A percentile compares a stretch with the other conserved stretches of the same genome.
phyloP scores from a whole-genome alignment of 2,797 vertebrate species.

The Lepus oiostolus region DNA sequence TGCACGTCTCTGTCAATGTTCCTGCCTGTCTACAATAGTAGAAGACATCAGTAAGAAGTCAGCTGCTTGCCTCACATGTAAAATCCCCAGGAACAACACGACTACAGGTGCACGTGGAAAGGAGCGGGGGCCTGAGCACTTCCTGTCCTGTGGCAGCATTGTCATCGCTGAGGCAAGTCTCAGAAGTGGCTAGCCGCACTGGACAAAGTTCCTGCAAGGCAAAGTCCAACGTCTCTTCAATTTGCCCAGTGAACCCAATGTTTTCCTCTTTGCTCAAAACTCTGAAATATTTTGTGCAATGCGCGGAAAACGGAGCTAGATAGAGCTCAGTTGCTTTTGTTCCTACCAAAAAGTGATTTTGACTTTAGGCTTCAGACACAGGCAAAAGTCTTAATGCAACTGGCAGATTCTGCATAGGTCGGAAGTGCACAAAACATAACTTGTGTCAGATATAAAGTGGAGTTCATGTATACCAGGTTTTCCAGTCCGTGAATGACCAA shows the following conservation, averaged over 20 bases:
- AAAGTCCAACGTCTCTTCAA: neutral
- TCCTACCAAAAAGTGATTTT: no score
- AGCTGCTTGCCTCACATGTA: neutral
- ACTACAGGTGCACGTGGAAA: accelerated
- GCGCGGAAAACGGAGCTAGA: no score
- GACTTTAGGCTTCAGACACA: no score
- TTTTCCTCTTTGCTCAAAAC: no score
- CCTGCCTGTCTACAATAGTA: accelerated
- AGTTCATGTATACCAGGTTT: neutral
- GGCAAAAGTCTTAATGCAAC: no score
- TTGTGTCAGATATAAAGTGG: neutral
- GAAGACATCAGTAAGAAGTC: neutral
- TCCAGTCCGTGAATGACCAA: neutral
- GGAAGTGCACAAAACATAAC: neutral
- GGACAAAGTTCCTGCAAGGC: neutral
- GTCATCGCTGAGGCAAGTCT: neutral
- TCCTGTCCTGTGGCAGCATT: neutral
- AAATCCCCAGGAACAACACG: neutral
- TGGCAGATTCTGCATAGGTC: neutral
- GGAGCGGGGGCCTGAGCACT: neutral
- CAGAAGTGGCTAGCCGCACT: neutral
- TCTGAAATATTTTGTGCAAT: no score
- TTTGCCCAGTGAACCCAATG: no score
- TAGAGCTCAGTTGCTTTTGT: no score
- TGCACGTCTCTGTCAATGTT: neutral